These are phyloP conservation scores for Platalea minor DNA, from an alignment of 2,797 vertebrate genomes.

Conservation along the genomic window DNA sequence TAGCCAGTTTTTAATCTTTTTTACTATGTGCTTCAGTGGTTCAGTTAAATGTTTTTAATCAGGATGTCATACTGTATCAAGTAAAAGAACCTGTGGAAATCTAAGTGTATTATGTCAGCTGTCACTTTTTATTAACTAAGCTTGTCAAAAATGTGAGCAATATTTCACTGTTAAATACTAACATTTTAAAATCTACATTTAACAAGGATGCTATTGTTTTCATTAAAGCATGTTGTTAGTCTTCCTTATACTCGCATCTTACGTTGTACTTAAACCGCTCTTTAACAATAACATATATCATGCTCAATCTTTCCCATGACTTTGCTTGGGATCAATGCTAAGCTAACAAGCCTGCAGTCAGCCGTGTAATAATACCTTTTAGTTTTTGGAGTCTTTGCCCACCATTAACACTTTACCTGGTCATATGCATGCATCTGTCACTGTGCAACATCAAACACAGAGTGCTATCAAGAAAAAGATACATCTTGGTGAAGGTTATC, in stretches of 20 bases:
- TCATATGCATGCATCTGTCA: background rate
- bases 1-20: background rate
- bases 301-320: background rate
- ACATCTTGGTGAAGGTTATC: background rate
- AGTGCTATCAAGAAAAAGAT: background rate
- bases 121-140: constrained; percentile 32
- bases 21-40: constrained; percentile 10
- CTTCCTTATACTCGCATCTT: background rate
- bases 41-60: constrained; percentile 44
- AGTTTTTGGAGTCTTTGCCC: background rate
- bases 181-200: background rate
- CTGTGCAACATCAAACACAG: background rate
- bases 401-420: background rate
- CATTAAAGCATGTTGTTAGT: background rate
- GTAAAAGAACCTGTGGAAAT: background rate
- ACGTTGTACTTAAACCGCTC: background rate
- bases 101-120: constrained; percentile 10
- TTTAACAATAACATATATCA: background rate
- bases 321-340: background rate
- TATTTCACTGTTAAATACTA: background rate
- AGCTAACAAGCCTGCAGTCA: background rate
- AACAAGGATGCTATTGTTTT: background rate
- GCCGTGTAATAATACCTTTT: background rate
- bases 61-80: background rate
- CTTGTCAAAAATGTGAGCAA: background rate